Percentiles rank a stretch among this genome's conserved stretches.
phyloP scores from a whole-genome alignment of 2,113 vertebrate genomes.

The Nesoenas mayeri region DNA sequence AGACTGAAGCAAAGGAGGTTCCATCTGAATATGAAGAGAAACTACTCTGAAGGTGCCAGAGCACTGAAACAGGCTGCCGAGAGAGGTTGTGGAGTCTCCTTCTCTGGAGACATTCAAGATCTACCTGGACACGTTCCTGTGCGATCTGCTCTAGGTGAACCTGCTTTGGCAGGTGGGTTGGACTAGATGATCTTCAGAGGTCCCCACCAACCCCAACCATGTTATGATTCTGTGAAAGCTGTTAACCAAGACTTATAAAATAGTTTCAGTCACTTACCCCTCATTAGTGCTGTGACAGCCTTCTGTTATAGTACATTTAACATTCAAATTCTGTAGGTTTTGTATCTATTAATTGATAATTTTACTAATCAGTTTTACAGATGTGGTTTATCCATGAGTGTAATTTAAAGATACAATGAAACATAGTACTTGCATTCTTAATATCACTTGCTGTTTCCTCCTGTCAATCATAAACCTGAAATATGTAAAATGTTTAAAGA shows the following conservation, averaged over 20 bases:
- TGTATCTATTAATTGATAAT: slow-evolving; percentile 35
- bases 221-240: not conserved
- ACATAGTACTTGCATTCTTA: not conserved
- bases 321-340: not conserved
- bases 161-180: too few relatives aligned
- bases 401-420: not conserved
- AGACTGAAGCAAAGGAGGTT: too few relatives aligned
- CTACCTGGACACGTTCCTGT: too few relatives aligned
- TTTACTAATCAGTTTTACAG: not conserved
- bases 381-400: not conserved
- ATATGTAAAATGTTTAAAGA: not conserved
- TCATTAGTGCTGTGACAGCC: slow-evolving; percentile 19
- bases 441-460: not conserved
- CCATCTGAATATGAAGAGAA: too few relatives aligned
- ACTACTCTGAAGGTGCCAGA: too few relatives aligned
- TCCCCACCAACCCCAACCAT: too few relatives aligned
- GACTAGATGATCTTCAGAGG: too few relatives aligned
- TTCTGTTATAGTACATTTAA: slow-evolving; percentile 23
- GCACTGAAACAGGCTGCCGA: too few relatives aligned
- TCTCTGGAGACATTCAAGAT: too few relatives aligned
- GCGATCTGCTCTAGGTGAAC: too few relatives aligned
- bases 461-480: not conserved
- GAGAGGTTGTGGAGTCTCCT: too few relatives aligned
- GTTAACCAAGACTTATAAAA: slow-evolving; percentile 13
- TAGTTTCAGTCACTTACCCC: not conserved